Evolutionary conservation across 2,797 vertebrate species (phyloP), one percentile per base, ranked within the genome.

Genomic region (Thamnophis elegans): DNA sequence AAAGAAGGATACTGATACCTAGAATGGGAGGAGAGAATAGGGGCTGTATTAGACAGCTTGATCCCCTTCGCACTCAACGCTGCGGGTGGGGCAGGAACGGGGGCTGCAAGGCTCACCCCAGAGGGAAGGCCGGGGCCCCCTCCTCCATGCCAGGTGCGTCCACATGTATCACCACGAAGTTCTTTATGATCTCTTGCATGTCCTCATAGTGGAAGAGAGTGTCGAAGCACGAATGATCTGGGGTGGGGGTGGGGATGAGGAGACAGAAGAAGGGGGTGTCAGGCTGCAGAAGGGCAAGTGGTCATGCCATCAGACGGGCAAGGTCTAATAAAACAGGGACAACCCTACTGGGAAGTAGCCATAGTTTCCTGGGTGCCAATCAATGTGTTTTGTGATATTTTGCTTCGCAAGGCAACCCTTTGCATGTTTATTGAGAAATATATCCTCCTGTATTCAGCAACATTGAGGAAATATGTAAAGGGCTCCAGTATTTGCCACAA

Each of bases 141-240:
- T 98, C 98, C 96, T 99, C 98, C 95, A 99, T 99, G 56, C 98
- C 99, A 2, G 98, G 99, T 10, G 98, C 98, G 2, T 99, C 98
- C 16, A 99, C 96, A 55, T 99, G 98, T 91, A 99, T 98, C 95
- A 99, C 97, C 87, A 98, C 98, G 90, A 99, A 99, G 95, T 98
- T 98, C 97, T 99, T 99, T 91, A 99, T 98, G 11, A 99, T 99
- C 97, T 99, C 99, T 97, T 98, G 98, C 99, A 99, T 99, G 96
- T 99, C 98, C 94, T 98, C 98, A 1, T 98, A 99, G 28, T 97
- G 98, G 93, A 99, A 99, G 91, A 99, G 97, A 8, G 98, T 89
- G 51, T 98, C 98, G 97, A 98, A 99, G 97, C 99, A 99, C 97
- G 98, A 98, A 97, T 99, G 98, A 96, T 98, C 99, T 99, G 97